These are phyloP conservation scores for Lepus europaeus DNA, from an alignment of 2,113 vertebrate species.

Conservation along the genomic window DNA sequence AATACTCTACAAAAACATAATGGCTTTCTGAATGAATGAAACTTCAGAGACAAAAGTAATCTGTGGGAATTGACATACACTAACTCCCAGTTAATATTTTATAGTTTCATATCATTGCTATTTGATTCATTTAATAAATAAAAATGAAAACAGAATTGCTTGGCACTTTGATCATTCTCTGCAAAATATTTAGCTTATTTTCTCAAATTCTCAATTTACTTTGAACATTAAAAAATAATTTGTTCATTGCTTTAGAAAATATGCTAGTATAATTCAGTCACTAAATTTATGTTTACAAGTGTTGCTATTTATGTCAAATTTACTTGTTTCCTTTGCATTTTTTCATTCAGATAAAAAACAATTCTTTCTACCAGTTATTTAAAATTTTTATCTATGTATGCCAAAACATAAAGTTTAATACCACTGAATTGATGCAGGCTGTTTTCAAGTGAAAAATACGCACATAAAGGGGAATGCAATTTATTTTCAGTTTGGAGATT, in stretches of 20 bases:
- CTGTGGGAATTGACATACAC: neutral
- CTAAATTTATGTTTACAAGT: conserved; percentile 69
- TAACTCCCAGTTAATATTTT: neutral
- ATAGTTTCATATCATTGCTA: neutral
- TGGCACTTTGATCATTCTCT: conserved; percentile 53
- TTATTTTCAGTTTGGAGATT: conserved; percentile 70
- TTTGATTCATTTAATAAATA: conserved; percentile 58
- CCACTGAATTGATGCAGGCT: conserved; percentile 55
- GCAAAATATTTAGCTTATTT: conserved; percentile 67
- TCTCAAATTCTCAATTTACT: conserved; percentile 46
- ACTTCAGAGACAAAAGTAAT: conserved; percentile 26
- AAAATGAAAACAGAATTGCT: conserved; percentile 43
- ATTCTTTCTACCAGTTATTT: conserved; percentile 41
- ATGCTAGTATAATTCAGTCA: conserved; percentile 66
- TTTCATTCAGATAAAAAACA: conserved; percentile 73
- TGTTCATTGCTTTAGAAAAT: conserved; percentile 57
- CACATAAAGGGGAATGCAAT: conserved; percentile 62
- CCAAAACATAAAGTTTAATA: conserved; percentile 69
- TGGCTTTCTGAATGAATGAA: conserved; percentile 11
- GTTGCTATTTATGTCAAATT: conserved; percentile 70
- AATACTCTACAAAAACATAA: neutral
- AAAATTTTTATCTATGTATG: conserved; percentile 70
- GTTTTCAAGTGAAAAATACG: conserved; percentile 71
- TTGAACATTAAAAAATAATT: conserved; percentile 60
- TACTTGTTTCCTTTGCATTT: conserved; percentile 67